Percentiles rank a stretch among this genome's conserved stretches.
phyloP scores from a whole-genome alignment of 2,888 invertebrate species.

The Drosophila differens region DNA sequence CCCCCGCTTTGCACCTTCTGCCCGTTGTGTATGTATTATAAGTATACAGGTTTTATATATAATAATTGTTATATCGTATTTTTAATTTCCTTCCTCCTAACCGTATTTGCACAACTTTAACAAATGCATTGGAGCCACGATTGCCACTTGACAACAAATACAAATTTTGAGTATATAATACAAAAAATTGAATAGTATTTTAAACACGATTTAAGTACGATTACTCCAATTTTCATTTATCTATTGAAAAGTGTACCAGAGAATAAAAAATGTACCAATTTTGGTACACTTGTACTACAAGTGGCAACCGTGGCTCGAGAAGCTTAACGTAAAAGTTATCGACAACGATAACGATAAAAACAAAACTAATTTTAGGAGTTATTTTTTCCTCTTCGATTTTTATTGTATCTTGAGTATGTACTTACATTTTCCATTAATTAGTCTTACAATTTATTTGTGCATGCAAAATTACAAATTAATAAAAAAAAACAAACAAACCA shows the following conservation, averaged over 20 bases:
- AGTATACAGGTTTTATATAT: slow-evolving; percentile 14
- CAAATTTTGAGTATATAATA: neutral
- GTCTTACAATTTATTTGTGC: slow-evolving; percentile 46
- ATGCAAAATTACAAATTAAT: slow-evolving; percentile 46
- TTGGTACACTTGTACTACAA: neutral
- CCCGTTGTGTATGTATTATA: slow-evolving; percentile 44
- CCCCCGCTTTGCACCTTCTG: slow-evolving; percentile 34
- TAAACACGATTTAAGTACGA: too few species aligned
- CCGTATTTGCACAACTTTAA: slow-evolving; percentile 35
- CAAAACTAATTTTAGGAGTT: slow-evolving; percentile 42
- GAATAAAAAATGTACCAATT: neutral
- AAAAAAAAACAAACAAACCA: slow-evolving; percentile 20
- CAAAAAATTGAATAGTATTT: neutral
- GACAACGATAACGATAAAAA: neutral
- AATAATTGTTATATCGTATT: slow-evolving; percentile 27
- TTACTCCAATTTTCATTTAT: too few species aligned
- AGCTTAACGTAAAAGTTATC: slow-evolving; percentile 11
- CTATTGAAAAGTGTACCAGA: too few species aligned
- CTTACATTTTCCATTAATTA: slow-evolving; percentile 46
- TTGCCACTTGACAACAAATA: neutral
- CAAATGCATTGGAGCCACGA: slow-evolving; percentile 12
- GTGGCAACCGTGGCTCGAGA: neutral
- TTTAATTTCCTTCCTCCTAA: slow-evolving; percentile 30
- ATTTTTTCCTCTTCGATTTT: slow-evolving; percentile 15
- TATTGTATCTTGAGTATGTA: slow-evolving; percentile 50